phyloP scores from a whole-genome alignment of 1,140 invertebrate species.

The Spodoptera frugiperda region DNA sequence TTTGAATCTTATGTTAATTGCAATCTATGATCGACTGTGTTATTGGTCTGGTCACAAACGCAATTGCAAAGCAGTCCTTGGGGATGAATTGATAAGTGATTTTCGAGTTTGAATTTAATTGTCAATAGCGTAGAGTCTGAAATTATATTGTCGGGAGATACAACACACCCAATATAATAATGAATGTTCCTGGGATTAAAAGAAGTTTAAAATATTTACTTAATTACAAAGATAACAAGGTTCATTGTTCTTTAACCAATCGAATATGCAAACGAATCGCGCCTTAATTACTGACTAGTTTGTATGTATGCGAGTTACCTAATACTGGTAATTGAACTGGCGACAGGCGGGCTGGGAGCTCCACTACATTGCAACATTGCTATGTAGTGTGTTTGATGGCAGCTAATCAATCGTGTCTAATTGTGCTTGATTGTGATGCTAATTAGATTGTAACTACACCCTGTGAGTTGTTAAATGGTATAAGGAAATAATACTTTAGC shows the following conservation, averaged over 20 bases:
- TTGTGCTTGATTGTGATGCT: neutral
- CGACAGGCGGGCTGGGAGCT: slow-evolving; percentile 16
- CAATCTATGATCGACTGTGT: neutral
- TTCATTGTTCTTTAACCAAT: slow-evolving; percentile 14
- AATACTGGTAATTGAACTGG: slow-evolving; percentile 9
- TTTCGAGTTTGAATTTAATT: neutral
- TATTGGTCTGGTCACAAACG: too few relatives aligned
- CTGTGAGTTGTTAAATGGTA: too few relatives aligned
- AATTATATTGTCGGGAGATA: too few relatives aligned
- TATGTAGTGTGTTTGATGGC: neutral
- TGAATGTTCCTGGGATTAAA: too few relatives aligned
- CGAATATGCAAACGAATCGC: neutral
- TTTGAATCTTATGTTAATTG: neutral
- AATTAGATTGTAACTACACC: neutral
- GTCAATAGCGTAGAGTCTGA: neutral
- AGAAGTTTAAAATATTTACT: too few relatives aligned
- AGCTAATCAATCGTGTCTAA: neutral
- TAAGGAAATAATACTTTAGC: too few relatives aligned
- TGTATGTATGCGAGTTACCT: neutral
- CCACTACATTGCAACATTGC: neutral
- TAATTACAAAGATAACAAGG: too few relatives aligned
- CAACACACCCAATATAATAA: too few relatives aligned
- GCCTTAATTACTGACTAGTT: neutral
- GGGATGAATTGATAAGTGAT: too few relatives aligned
- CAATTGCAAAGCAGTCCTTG: too few relatives aligned